These are phyloP conservation scores for Notothenia coriiceps DNA, from an alignment of 2,113 vertebrate genomes.

Conservation along the genomic window DNA sequence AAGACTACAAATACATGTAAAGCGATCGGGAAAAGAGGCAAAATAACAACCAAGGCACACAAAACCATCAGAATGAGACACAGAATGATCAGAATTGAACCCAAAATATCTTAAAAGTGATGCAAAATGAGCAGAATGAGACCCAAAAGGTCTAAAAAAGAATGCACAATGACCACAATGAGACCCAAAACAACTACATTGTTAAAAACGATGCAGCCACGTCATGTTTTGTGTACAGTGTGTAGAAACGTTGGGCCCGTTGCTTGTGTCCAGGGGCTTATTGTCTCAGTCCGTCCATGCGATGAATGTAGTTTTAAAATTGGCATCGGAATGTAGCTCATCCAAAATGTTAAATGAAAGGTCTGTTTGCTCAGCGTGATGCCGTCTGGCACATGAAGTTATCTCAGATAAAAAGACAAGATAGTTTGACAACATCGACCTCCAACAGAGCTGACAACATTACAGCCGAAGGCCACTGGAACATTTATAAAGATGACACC, in stretches of 20 bases:
- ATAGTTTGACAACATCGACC: neutral
- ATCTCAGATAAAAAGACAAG: neutral
- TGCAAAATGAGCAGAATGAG: neutral
- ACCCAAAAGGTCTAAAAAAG: neutral
- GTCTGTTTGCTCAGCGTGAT: neutral
- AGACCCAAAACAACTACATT: neutral
- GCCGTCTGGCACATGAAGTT: neutral
- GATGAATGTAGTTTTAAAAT: neutral
- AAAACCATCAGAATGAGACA: too few relatives aligned
- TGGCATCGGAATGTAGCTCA: neutral
- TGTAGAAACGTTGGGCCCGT: neutral
- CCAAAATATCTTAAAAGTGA: neutral
- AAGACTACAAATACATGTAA: neutral
- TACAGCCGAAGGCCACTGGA: slow-evolving; percentile 3
- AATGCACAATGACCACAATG: neutral
- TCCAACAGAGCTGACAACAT: neutral
- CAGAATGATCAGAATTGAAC: neutral
- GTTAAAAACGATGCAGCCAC: neutral
- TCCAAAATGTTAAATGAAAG: too few relatives aligned
- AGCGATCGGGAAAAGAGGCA: too few relatives aligned
- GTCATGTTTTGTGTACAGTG: too few relatives aligned
- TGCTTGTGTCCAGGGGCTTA: too few relatives aligned
- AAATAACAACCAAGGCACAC: too few relatives aligned
- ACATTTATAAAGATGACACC: slow-evolving; percentile 28
- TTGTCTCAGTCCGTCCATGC: neutral